These are phyloP conservation scores for Metopia argyrocephala DNA, from an alignment of 2,888 invertebrate genomes.

Conservation along the genomic window DNA sequence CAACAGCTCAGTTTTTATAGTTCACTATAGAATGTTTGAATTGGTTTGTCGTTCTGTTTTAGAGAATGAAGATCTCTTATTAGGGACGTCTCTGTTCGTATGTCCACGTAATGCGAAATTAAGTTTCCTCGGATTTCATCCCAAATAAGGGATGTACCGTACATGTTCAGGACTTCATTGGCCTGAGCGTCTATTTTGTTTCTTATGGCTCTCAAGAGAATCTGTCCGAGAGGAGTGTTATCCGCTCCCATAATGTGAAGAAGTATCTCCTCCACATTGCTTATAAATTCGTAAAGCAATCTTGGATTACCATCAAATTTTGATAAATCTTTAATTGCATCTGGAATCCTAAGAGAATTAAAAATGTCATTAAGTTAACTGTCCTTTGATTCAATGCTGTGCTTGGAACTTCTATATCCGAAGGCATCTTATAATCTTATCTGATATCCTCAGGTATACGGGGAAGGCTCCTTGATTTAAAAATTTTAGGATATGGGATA, in stretches of 20 bases:
- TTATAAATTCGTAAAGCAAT: conserved; percentile 18
- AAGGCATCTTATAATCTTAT: neutral
- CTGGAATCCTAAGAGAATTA: conserved; percentile 15
- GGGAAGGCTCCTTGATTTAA: conserved; percentile 6
- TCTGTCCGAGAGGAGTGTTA: conserved; percentile 10
- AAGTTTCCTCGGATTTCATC: conserved; percentile 57
- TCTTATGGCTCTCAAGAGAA: neutral
- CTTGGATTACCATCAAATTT: conserved; percentile 28
- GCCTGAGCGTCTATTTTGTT: conserved; percentile 21
- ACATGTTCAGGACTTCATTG: conserved; percentile 20
- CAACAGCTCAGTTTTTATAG: conserved; percentile 26
- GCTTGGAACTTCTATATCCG: neutral
- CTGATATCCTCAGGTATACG: conserved; percentile 2
- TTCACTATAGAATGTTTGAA: conserved; percentile 36
- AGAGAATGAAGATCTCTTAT: conserved; percentile 57
- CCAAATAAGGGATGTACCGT: neutral
- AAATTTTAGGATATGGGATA: neutral
- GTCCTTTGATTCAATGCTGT: neutral
- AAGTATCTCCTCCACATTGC: conserved; percentile 19
- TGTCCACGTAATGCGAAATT: conserved; percentile 60
- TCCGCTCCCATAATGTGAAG: conserved; percentile 12
- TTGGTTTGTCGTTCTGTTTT: conserved; percentile 40
- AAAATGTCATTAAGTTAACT: conserved; percentile 24
- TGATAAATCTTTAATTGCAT: conserved; percentile 16
- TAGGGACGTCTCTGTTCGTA: conserved; percentile 57